A percentile compares a stretch with the other conserved stretches of the same genome.
Conservation (phyloP, 1,140 invertebrate genomes). For the Calliopsis andreniformis region DNA sequence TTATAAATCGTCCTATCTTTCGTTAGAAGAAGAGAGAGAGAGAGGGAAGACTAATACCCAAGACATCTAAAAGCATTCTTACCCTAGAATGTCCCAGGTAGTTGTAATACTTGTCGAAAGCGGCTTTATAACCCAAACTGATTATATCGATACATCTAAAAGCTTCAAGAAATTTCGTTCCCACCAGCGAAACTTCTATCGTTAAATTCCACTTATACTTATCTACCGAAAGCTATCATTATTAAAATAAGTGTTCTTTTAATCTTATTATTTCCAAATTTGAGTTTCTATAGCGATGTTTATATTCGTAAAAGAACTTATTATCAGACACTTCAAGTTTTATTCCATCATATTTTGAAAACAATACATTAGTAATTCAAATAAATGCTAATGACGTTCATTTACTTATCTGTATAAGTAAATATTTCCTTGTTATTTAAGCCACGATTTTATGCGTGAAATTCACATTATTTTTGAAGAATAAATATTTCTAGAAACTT, state of each 20-base stretch:
- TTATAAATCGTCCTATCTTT: not conserved
- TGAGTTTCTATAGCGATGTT: too few species aligned
- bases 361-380: too few species aligned
- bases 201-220: not conserved
- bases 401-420: too few species aligned
- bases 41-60: not conserved
- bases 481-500: too few species aligned
- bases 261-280: too few species aligned
- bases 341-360: too few species aligned
- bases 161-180: not conserved
- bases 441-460: too few species aligned
- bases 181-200: not conserved
- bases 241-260: not conserved
- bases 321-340: too few species aligned
- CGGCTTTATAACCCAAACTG: not conserved
- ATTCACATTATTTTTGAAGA: too few species aligned
- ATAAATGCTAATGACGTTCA: too few species aligned
- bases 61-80: not conserved
- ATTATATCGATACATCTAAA: not conserved
- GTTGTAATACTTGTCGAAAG: constrained; percentile 8
- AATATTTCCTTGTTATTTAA: too few species aligned
- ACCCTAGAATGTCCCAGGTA: not conserved
- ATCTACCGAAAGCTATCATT: not conserved
- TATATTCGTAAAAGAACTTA: too few species aligned
- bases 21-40: not conserved